Evolutionary conservation across 2,797 vertebrate species (phyloP).

Genomic region (Mormyrus proboscirostris): DNA sequence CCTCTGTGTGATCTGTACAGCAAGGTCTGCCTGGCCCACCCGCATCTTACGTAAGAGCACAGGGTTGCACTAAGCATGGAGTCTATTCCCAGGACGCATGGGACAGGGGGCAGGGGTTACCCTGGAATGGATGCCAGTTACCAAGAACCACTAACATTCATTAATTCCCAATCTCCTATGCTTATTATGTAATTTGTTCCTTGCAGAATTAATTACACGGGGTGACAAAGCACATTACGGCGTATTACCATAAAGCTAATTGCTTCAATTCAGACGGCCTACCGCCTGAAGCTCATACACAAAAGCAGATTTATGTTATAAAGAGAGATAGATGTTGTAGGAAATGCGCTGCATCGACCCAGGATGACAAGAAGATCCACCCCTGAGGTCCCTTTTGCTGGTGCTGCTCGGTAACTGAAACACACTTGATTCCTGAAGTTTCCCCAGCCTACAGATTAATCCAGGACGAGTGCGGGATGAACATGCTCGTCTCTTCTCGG

Average conservation of each 20-base stretch:
- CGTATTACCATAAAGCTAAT: slow-evolving; percentile 6
- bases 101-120: neutral
- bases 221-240: slow-evolving; percentile 4
- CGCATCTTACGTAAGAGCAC: neutral
- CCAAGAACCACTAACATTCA: slow-evolving; percentile 4
- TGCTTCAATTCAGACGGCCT: neutral
- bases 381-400: neutral
- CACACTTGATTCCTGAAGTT: neutral
- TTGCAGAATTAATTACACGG: neutral
- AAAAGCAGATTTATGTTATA: neutral
- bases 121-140: neutral
- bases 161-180: slow-evolving; percentile 11
- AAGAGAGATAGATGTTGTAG: neutral
- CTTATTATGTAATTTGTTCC: slow-evolving; percentile 8
- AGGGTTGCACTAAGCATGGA: neutral
- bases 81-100: neutral
- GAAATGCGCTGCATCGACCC: neutral
- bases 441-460: neutral
- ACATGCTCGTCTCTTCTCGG: neutral
- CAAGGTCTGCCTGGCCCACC: neutral
- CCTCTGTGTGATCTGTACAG: neutral
- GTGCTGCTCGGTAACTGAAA: neutral
- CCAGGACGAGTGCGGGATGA: neutral
- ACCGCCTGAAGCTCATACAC: neutral
- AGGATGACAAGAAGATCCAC: neutral